phyloP scores from a whole-genome alignment of 2,888 invertebrate species.

The Tenthredo amoena region DNA sequence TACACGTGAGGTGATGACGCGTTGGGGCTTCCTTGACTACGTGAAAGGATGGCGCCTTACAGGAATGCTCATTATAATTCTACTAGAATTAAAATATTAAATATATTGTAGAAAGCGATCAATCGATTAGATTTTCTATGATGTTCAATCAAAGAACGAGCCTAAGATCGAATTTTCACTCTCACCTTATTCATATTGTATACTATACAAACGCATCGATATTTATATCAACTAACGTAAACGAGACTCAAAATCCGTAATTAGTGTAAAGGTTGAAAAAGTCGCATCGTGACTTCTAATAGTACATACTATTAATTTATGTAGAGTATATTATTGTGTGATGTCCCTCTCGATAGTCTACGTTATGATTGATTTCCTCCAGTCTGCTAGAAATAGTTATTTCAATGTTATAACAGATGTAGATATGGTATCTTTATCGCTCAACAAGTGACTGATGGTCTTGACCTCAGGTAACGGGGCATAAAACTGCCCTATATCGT shows the following conservation, averaged over 20 bases:
- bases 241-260: background rate
- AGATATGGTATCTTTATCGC: background rate
- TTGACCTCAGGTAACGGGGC: background rate
- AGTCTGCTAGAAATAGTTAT: background rate
- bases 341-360: background rate
- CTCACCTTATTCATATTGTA: background rate
- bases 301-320: background rate
- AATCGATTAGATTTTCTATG: background rate
- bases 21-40: constrained; percentile 7
- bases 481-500: background rate
- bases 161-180: background rate
- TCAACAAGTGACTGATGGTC: background rate
- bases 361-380: background rate
- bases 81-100: background rate
- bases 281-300: background rate
- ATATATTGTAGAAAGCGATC: background rate
- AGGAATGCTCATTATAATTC: background rate
- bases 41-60: constrained; percentile 2
- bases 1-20: constrained; percentile 28
- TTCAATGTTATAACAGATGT: background rate
- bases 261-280: background rate
- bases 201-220: background rate
- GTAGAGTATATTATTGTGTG: background rate
- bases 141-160: background rate
- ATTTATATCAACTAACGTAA: background rate